Evolutionary conservation across 2,113 vertebrate species (phyloP).

Genomic region (Alectura lathami): DNA sequence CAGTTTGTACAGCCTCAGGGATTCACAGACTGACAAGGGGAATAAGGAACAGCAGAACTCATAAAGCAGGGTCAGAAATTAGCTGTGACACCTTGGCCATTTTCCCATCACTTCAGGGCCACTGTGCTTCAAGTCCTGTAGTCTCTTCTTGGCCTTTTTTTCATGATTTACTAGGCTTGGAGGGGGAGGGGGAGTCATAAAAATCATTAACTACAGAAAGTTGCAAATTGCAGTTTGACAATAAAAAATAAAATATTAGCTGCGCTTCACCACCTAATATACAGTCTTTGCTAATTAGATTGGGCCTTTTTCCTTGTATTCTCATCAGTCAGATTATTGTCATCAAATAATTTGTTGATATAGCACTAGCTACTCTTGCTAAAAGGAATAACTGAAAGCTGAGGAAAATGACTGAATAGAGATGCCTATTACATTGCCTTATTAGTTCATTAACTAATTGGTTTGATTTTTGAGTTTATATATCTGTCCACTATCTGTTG

Average conservation of each 20-base stretch:
- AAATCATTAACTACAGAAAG: background rate
- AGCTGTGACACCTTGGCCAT: slow-evolving; percentile 81
- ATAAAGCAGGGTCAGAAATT: slow-evolving; percentile 82
- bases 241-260: slow-evolving; percentile 52
- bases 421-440: background rate
- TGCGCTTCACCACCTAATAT: slow-evolving; percentile 55
- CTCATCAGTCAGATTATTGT: slow-evolving; percentile 57
- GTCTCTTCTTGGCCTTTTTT: slow-evolving; percentile 63
- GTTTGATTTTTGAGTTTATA: slow-evolving; percentile 51
- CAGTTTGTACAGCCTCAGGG: slow-evolving; percentile 83
- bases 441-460: slow-evolving; percentile 59
- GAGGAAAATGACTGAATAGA: background rate
- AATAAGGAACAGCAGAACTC: slow-evolving; percentile 80
- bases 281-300: slow-evolving; percentile 29
- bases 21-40: slow-evolving; percentile 82
- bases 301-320: slow-evolving; percentile 39
- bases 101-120: slow-evolving; percentile 79
- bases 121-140: slow-evolving; percentile 75
- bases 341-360: slow-evolving; percentile 56
- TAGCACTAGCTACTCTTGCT: slow-evolving; percentile 50
- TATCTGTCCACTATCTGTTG: slow-evolving; percentile 20
- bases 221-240: slow-evolving; percentile 57
- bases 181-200: background rate
- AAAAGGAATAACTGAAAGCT: slow-evolving; percentile 17
- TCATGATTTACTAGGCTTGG: background rate